phyloP scores from a whole-genome alignment of 1,140 invertebrate species.

The Lucilia cuprina region DNA sequence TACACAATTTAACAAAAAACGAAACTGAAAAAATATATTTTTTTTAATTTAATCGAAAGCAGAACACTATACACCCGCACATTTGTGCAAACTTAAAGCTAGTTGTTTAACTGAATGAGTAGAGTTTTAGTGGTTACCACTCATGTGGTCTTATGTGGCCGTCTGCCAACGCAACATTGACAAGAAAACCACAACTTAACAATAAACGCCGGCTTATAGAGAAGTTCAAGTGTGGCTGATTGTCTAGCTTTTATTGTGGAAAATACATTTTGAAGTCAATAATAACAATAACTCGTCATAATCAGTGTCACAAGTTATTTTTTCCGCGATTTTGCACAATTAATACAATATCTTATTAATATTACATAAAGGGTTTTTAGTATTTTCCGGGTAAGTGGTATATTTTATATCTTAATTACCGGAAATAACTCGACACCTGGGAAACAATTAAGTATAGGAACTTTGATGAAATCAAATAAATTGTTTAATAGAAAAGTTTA shows the following conservation, averaged over 20 bases:
- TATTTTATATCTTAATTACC: no score
- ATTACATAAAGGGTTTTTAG: not conserved
- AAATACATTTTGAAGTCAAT: not conserved
- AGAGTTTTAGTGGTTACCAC: not conserved
- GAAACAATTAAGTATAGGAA: no score
- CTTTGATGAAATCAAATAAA: no score
- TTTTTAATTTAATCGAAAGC: conserved; percentile 3
- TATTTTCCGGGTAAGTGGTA: not conserved
- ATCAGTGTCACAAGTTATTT: not conserved
- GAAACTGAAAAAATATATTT: conserved; percentile 10
- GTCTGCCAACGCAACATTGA: not conserved
- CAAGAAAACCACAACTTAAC: conserved; percentile 10
- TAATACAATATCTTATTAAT: not conserved
- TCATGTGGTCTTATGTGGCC: not conserved
- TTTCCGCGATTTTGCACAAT: not conserved
- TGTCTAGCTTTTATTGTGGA: not conserved
- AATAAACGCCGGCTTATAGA: not conserved
- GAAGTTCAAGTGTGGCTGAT: not conserved
- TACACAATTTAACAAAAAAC: not conserved
- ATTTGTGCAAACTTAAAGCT: not conserved
- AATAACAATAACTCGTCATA: not conserved
- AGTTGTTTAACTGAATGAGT: not conserved
- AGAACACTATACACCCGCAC: conserved; percentile 16
- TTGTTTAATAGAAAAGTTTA: no score
- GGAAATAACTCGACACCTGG: no score